Evolutionary conservation across 1,140 invertebrate genomes (phyloP).

Genomic region (Triops cancriformis): DNA sequence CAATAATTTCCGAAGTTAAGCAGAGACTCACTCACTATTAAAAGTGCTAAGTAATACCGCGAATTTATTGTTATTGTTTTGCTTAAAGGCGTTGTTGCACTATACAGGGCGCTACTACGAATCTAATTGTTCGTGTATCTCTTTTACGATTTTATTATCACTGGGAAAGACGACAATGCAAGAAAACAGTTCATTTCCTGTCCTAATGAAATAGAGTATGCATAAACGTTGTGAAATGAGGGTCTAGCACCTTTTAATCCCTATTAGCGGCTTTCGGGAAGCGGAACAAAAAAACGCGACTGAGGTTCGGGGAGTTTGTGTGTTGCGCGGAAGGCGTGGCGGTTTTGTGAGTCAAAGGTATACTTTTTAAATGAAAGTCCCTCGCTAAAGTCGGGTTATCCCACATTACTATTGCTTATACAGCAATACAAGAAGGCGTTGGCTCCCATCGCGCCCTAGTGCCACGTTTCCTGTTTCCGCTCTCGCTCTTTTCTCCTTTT

Average conservation of each 20-base stretch:
- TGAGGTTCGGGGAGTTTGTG: background rate
- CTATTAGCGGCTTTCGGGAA: background rate
- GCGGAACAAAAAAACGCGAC: background rate
- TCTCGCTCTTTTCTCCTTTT: constrained; percentile 4
- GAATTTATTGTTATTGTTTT: no score
- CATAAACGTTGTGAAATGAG: background rate
- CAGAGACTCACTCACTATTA: no score
- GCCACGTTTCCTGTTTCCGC: constrained; percentile 12
- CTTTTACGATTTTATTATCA: background rate
- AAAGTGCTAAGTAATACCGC: no score
- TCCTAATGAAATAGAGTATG: constrained; percentile 11
- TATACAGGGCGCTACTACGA: no score
- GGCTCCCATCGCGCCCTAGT: constrained; percentile 11
- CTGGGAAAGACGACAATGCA: background rate
- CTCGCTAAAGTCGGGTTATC: background rate
- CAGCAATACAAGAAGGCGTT: background rate
- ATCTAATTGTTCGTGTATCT: no score
- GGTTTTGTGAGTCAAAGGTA: background rate
- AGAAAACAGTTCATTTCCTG: constrained; percentile 7
- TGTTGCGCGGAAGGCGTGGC: background rate
- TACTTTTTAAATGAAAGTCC: background rate
- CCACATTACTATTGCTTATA: constrained; percentile 14
- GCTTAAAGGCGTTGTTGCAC: no score
- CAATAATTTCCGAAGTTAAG: no score
- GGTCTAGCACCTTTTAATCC: background rate